Evolutionary conservation across 2,888 invertebrate species (phyloP).

Genomic region (Ophion ventricosus): DNA sequence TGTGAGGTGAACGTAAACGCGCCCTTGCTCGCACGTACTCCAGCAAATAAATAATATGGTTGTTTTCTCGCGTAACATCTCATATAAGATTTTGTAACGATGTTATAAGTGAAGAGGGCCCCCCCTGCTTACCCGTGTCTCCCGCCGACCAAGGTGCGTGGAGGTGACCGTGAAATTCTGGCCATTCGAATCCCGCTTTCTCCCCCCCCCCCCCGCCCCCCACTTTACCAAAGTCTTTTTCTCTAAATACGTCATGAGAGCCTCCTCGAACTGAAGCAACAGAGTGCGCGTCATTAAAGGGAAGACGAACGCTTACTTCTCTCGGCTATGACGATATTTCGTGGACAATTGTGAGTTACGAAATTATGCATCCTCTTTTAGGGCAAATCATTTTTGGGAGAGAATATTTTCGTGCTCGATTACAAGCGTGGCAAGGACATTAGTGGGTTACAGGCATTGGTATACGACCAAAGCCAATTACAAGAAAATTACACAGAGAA

Average conservation of each 20-base stretch:
- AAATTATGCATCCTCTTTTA: no score
- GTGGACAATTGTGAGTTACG: background rate
- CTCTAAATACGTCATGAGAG: background rate
- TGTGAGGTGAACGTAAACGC: conserved; percentile 55
- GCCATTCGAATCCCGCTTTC: background rate
- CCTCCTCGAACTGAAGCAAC: background rate
- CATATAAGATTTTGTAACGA: conserved; percentile 63
- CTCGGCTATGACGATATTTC: background rate
- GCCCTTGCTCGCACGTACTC: conserved; percentile 9
- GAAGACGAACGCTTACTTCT: background rate
- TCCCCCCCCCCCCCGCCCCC: background rate
- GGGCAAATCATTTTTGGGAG: no score
- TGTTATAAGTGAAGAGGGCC: conserved; percentile 48
- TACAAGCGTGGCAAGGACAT: no score
- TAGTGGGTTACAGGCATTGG: no score
- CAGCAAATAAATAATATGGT: background rate
- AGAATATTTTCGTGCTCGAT: no score
- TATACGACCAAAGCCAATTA: no score
- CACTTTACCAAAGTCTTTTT: background rate
- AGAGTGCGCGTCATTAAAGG: background rate
- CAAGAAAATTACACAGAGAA: no score
- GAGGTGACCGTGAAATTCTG: conserved; percentile 43
- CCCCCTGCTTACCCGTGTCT: background rate
- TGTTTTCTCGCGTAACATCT: conserved; percentile 51
- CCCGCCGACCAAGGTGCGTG: conserved; percentile 2